phyloP scores from a whole-genome alignment of 2,797 vertebrate genomes.

The Hipposideros larvatus region DNA sequence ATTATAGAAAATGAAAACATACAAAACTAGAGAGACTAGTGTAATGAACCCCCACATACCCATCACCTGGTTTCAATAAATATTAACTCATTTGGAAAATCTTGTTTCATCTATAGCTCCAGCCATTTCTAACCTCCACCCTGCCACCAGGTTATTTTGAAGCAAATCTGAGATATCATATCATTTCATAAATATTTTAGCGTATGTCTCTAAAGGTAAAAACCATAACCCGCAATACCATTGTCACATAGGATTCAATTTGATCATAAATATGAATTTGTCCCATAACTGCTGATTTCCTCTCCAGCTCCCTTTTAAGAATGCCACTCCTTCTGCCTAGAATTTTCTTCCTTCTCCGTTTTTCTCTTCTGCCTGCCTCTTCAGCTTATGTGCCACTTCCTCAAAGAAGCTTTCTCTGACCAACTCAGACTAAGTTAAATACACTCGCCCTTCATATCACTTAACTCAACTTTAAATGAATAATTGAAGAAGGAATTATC shows the following conservation, averaged over 20 bases:
- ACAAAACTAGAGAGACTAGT: background rate
- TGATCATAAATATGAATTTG: conserved; percentile 34
- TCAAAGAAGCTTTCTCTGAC: conserved; percentile 40
- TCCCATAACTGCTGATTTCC: background rate
- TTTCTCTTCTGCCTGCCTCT: background rate
- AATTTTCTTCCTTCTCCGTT: background rate
- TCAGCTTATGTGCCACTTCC: background rate
- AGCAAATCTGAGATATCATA: conserved; percentile 12
- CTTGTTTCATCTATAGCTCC: background rate
- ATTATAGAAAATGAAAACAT: background rate
- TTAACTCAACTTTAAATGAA: background rate
- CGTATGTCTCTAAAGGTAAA: conserved; percentile 45
- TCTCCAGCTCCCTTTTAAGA: background rate
- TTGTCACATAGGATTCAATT: background rate
- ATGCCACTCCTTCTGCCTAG: background rate
- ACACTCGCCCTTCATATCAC: background rate
- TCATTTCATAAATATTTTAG: conserved; percentile 47
- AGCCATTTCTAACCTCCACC: background rate
- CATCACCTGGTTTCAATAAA: conserved; percentile 20
- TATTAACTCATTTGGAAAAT: conserved; percentile 45
- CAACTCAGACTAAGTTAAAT: background rate
- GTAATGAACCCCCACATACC: background rate
- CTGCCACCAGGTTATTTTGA: conserved; percentile 46
- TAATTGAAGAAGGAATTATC: conserved; percentile 9
- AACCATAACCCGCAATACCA: background rate